Percentiles rank a stretch among this genome's conserved stretches.
Evolutionary conservation across 1,140 invertebrate species (phyloP).

Genomic region (Mercenaria mercenaria): DNA sequence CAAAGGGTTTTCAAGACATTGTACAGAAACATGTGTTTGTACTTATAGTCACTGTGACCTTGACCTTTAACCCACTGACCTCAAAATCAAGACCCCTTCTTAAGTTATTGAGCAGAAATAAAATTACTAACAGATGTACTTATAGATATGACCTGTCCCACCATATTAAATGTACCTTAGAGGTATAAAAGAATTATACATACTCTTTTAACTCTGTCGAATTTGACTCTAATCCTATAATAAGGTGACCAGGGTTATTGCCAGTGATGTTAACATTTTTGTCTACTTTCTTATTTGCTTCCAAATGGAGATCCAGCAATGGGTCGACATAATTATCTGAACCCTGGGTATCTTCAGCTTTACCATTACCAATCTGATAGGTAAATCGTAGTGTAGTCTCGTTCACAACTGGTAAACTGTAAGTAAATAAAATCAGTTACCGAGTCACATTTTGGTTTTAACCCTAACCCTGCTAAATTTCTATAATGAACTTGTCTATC

Average conservation of each 20-base stretch:
- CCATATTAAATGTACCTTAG: too few species aligned
- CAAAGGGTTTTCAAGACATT: too few species aligned
- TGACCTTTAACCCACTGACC: too few species aligned
- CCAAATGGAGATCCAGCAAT: slow-evolving; percentile 73
- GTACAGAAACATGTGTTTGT: too few species aligned
- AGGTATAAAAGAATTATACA: too few species aligned
- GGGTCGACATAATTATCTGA: slow-evolving; percentile 70
- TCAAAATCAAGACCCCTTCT: too few species aligned
- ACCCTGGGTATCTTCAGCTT: slow-evolving; percentile 62
- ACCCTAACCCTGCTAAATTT: too few species aligned
- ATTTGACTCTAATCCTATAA: slow-evolving; percentile 80
- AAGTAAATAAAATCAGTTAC: slow-evolving; percentile 39
- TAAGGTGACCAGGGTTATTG: slow-evolving; percentile 79
- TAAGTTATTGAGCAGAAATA: too few species aligned
- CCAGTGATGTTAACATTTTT: slow-evolving; percentile 69
- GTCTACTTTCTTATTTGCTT: slow-evolving; percentile 44
- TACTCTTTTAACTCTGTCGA: slow-evolving; percentile 78
- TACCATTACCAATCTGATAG: slow-evolving; percentile 76
- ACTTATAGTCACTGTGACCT: too few species aligned
- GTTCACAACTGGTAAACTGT: slow-evolving; percentile 68
- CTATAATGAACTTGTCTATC: too few species aligned
- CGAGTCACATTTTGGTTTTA: not conserved
- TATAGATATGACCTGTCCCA: too few species aligned
- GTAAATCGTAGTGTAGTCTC: slow-evolving; percentile 76
- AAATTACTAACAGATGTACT: too few species aligned